phyloP scores from a whole-genome alignment of 2,888 invertebrate genomes.

The Volucella inflata region DNA sequence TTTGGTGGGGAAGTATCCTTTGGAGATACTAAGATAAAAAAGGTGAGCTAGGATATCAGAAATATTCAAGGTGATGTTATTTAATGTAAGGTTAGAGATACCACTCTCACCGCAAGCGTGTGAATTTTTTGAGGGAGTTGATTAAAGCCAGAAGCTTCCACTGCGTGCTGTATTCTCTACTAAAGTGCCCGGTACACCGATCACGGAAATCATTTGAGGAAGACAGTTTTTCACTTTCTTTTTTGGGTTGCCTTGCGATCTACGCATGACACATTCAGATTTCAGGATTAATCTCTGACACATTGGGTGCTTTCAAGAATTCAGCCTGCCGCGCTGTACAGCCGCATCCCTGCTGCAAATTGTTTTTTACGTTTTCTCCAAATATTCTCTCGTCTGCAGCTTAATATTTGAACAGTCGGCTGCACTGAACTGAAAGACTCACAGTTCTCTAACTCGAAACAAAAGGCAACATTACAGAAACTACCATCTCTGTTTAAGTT shows the following conservation, averaged over 20 bases:
- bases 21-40: too few species aligned
- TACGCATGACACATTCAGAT: not conserved
- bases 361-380: too few species aligned
- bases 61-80: constrained; percentile 4
- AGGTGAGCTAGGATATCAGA: too few species aligned
- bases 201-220: not conserved
- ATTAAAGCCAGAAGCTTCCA: not conserved
- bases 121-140: not conserved
- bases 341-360: too few species aligned
- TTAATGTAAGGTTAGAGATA: constrained; percentile 3
- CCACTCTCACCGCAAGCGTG: not conserved
- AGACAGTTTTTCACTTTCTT: not conserved
- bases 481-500: too few species aligned
- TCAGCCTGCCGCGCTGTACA: too few species aligned
- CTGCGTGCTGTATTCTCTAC: not conserved
- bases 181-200: not conserved
- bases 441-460: too few species aligned
- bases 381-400: too few species aligned
- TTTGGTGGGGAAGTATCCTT: too few species aligned
- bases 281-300: not conserved
- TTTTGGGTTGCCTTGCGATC: not conserved
- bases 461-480: too few species aligned
- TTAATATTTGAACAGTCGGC: too few species aligned
- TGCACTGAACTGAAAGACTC: too few species aligned
- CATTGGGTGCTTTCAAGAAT: not conserved